A percentile compares a stretch with the other conserved stretches of the same genome.
Conservation (phyloP, 2,113 vertebrate genomes). For the Camelus dromedarius region DNA sequence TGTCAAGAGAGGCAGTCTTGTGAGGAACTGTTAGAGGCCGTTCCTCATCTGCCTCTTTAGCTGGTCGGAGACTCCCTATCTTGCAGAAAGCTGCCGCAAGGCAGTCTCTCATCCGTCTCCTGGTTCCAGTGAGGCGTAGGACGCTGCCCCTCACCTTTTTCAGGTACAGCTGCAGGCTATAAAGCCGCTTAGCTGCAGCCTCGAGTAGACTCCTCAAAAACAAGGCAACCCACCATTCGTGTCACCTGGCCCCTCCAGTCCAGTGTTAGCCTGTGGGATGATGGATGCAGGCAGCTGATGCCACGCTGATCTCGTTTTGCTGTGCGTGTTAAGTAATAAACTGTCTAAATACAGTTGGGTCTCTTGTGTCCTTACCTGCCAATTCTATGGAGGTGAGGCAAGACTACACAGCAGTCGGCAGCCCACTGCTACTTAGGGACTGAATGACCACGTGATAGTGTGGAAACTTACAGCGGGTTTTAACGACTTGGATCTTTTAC, state of each 20-base stretch:
- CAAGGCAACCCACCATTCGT: not conserved
- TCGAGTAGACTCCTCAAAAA: not conserved
- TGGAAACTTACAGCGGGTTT: not conserved
- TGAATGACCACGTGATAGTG: not conserved
- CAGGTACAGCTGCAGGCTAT: not conserved
- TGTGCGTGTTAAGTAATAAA: slow-evolving; percentile 12
- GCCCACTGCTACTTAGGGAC: not conserved
- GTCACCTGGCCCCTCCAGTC: not conserved
- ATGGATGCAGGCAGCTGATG: not conserved
- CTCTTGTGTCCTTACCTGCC: slow-evolving; percentile 5
- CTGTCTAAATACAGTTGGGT: slow-evolving; percentile 28
- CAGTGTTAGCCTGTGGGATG: not conserved
- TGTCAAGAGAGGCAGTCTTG: not conserved
- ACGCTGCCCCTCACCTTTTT: not conserved
- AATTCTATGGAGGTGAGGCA: not conserved
- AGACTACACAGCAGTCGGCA: slow-evolving; percentile 7
- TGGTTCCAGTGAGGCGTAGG: not conserved
- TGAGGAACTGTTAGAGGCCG: not conserved
- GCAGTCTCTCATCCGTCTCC: slow-evolving; percentile 6
- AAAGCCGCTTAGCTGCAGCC: not conserved
- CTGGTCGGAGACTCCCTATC: not conserved
- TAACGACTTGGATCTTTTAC: slow-evolving; percentile 29
- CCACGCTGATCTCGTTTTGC: slow-evolving; percentile 13
- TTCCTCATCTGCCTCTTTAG: slow-evolving; percentile 26
- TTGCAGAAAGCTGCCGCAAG: not conserved